Evolutionary conservation across 2,888 invertebrate genomes (phyloP), one percentile per base, ranked within the genome.

Genomic region (Malthinus seriepunctatus): DNA sequence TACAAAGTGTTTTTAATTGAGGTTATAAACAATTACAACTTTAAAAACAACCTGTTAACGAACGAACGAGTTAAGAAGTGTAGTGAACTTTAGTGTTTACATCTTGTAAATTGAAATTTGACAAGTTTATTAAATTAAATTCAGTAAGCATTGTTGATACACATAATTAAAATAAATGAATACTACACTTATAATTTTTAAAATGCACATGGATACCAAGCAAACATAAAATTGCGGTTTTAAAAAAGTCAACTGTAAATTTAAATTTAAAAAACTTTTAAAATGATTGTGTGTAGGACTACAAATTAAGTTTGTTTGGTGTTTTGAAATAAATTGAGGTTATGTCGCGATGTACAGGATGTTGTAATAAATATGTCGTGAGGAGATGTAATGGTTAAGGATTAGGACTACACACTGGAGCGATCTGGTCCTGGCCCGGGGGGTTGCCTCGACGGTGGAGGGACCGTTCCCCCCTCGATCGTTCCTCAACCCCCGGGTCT

Each of bases 371-470:
- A 11, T 48, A 38, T 39, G 23, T 63, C 48, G 52, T 55, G 65
- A 66, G 69, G 72, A 71, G 63, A 74, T 76, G 73, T 74, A 67
- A 74, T 68, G 67, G 65, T 60, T 63, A 65, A 62, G 57, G 61
- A 68, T 64, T 60, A 66, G 70, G 66, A 66, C 68, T 68, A 72
- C 77, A 79, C 77, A 73, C 79, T 79, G 79, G 79, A 79, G 76
- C 79, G 79, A 70, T 77, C 73, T 71, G 74, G 74, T 74, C 73
- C 78, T 78, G 81, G 73, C 84, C 84, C 78, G 84, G 88, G 88
- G 87, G 88, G 88, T 86, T 88, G 88, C 82, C 84, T 88, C 83
- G 88, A 88, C 83, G 88, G 87, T 83, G 87, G 88, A 82, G 86
- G 87, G 79, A 81, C 86, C 78, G 83, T 86, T 82, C 84, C 86